These are phyloP conservation scores for zebrafish (Danio rerio) DNA, from an alignment of 2,113 vertebrate species.

Conservation along the genomic window GRCz12tu NC_133179.1:11781501-11782000, in stretches of 20 bases:
- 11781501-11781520: slow-evolving; percentile 24
- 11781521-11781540: slow-evolving; percentile 2
- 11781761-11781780: slow-evolving; percentile 19
- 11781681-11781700: slow-evolving; percentile 55
- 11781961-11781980: slow-evolving; percentile 66
- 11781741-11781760: slow-evolving; percentile 34
- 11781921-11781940: slow-evolving; percentile 57
- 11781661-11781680: slow-evolving; percentile 55
- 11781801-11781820: slow-evolving; percentile 39
- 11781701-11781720: slow-evolving; percentile 44
- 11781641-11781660: slow-evolving; percentile 45
- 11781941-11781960: slow-evolving; percentile 51
- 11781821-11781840: slow-evolving; percentile 51
- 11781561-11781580: slow-evolving; percentile 55
- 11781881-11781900: slow-evolving; percentile 51
- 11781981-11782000: slow-evolving; percentile 63
- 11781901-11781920: slow-evolving; percentile 59
- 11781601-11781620: slow-evolving; percentile 49
- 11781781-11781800: slow-evolving; percentile 49
- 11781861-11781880: slow-evolving; percentile 51
- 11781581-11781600: slow-evolving; percentile 40
- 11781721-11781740: slow-evolving; percentile 53
- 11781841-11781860: slow-evolving; percentile 51
- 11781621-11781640: slow-evolving; percentile 50
- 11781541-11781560: not conserved